phyloP scores from a whole-genome alignment of 2,113 vertebrate species.

The Ramphastos sulfuratus region DNA sequence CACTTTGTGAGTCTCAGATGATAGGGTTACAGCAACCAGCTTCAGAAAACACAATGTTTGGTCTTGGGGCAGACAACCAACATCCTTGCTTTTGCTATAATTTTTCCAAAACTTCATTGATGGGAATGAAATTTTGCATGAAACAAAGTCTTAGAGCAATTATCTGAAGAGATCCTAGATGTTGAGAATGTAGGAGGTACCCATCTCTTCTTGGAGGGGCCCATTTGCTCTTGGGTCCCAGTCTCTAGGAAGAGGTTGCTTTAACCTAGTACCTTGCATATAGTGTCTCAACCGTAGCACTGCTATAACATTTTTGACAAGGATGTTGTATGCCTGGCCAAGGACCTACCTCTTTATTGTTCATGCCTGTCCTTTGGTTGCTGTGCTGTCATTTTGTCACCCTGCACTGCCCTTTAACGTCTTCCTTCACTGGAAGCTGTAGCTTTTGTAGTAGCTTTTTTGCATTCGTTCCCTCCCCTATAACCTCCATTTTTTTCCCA shows the following conservation, averaged over 20 bases:
- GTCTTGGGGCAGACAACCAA: background rate
- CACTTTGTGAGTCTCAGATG: background rate
- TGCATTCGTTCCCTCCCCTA: background rate
- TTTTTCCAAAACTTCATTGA: background rate
- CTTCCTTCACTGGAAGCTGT: background rate
- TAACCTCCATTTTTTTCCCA: background rate
- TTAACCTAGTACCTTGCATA: background rate
- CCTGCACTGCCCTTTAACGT: background rate
- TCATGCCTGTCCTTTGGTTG: background rate
- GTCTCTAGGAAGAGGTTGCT: background rate
- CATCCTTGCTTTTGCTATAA: background rate
- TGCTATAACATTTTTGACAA: background rate
- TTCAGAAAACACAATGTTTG: background rate
- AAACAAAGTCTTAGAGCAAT: background rate
- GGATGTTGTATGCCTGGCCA: fast-evolving
- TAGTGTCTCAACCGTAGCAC: background rate
- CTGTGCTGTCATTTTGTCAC: background rate
- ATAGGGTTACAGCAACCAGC: background rate
- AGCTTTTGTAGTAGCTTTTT: background rate
- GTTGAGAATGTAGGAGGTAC: background rate
- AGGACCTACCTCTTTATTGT: background rate
- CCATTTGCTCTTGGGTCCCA: background rate
- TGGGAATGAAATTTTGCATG: background rate
- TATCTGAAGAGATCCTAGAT: background rate
- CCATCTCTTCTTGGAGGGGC: background rate